phyloP scores from a whole-genome alignment of 1,140 invertebrate genomes.

The Galendromus occidentalis region DNA sequence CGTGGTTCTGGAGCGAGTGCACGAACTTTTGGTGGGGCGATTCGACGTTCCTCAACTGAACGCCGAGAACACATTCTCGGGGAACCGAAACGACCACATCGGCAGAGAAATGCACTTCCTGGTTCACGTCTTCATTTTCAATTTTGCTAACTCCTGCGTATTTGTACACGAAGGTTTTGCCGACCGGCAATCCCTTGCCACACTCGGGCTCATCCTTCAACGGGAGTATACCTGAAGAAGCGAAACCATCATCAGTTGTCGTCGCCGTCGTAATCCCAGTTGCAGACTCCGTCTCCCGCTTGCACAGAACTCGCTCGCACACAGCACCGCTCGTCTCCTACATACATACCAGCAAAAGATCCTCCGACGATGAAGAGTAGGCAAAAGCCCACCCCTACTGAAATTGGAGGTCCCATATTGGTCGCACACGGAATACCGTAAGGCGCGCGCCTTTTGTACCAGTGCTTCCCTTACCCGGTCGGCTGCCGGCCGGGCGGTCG shows the following conservation, averaged over 20 bases:
- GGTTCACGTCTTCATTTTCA: not conserved
- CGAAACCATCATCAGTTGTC: not conserved
- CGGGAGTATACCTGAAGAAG: not conserved
- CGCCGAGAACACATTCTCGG: not conserved
- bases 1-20: not conserved
- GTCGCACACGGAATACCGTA: not conserved
- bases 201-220: not conserved
- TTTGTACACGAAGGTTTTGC: not conserved
- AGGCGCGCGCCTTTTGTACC: slow-evolving; percentile 7
- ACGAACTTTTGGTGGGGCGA: slow-evolving; percentile 6
- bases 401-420: slow-evolving; percentile 7
- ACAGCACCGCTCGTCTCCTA: too few relatives aligned
- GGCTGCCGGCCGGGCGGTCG: too few relatives aligned
- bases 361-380: not conserved
- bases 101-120: slow-evolving; percentile 5
- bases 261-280: too few relatives aligned
- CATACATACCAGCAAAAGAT: not conserved
- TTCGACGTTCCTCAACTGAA: not conserved
- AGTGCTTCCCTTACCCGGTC: too few relatives aligned
- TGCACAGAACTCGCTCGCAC: too few relatives aligned
- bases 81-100: slow-evolving; percentile 6
- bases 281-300: too few relatives aligned
- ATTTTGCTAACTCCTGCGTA: not conserved
- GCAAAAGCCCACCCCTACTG: not conserved
- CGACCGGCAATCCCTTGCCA: not conserved